These are phyloP conservation scores for Matsumyia berberina DNA, from an alignment of 2,888 invertebrate genomes.

Conservation along the genomic window DNA sequence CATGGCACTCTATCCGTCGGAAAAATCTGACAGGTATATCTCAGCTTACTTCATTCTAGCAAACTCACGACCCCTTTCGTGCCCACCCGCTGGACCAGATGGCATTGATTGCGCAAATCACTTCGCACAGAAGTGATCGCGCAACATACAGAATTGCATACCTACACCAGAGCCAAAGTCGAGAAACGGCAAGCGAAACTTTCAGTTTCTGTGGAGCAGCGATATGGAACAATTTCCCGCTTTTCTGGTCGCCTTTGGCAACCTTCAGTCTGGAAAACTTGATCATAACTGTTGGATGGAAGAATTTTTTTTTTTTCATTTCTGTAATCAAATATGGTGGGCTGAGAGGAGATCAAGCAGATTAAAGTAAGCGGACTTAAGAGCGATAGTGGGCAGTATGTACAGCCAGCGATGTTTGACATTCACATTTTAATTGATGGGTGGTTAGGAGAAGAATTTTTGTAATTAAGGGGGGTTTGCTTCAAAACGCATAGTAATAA, in stretches of 20 bases:
- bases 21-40: constrained; percentile 47
- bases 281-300: constrained; percentile 52
- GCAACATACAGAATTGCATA: constrained; percentile 3
- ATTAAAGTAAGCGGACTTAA: not conserved
- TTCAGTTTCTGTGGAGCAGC: constrained; percentile 63
- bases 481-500: too few species aligned
- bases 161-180: not conserved
- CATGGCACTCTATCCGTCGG: constrained; percentile 28
- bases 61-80: constrained; percentile 24
- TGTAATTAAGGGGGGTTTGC: not conserved
- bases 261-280: constrained; percentile 68
- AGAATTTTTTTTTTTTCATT: constrained; percentile 6
- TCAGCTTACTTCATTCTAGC: constrained; percentile 33
- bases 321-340: constrained; percentile 40
- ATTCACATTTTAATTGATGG: constrained; percentile 20
- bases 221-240: constrained; percentile 72
- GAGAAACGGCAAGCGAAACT: constrained; percentile 37
- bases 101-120: constrained; percentile 58
- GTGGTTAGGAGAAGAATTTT: not conserved
- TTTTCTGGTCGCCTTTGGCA: constrained; percentile 59
- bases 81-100: constrained; percentile 6
- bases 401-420: constrained; percentile 10
- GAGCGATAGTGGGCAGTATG: constrained; percentile 23
- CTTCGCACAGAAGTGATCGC: constrained; percentile 49
- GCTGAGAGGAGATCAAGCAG: constrained; percentile 9